A percentile compares a stretch with the other conserved stretches of the same genome.
These are phyloP conservation scores for Drosophila leonis DNA, from an alignment of 2,888 invertebrate genomes.

Conservation along the genomic window DNA sequence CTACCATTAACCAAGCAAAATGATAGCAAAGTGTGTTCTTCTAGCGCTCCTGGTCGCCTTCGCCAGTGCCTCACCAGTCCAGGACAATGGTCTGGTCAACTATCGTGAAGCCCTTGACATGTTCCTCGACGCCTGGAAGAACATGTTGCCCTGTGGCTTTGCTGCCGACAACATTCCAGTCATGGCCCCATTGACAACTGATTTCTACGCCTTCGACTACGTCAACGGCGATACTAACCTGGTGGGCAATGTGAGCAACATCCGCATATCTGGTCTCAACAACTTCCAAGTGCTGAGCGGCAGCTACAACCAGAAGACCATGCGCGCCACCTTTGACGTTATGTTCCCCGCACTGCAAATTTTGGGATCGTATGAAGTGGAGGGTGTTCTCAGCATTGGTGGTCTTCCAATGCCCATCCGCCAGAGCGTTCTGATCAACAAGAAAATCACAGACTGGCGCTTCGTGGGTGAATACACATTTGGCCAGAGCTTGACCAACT, in stretches of 20 bases:
- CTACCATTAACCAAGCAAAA: neutral
- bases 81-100: constrained; percentile 29
- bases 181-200: constrained; percentile 59
- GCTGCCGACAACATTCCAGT: constrained; percentile 56
- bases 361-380: constrained; percentile 57
- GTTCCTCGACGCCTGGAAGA: constrained; percentile 55
- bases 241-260: constrained; percentile 64
- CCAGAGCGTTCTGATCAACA: constrained; percentile 58
- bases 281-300: constrained; percentile 58
- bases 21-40: constrained; percentile 26
- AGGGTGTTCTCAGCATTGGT: constrained; percentile 47
- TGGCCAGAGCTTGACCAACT: constrained; percentile 29
- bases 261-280: constrained; percentile 66
- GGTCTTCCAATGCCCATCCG: constrained; percentile 45
- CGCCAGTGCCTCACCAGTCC: constrained; percentile 26
- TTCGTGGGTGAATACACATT: constrained; percentile 56
- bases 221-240: constrained; percentile 39
- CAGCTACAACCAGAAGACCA: constrained; percentile 47
- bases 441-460: constrained; percentile 62
- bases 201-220: constrained; percentile 30
- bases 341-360: constrained; percentile 63
- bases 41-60: constrained; percentile 46
- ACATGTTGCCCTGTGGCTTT: constrained; percentile 77
- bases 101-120: constrained; percentile 55
- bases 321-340: constrained; percentile 61